Evolutionary conservation across 2,113 vertebrate genomes (phyloP), one percentile per base, ranked within the genome.

Genomic region (Potamarius usumacintae): DNA sequence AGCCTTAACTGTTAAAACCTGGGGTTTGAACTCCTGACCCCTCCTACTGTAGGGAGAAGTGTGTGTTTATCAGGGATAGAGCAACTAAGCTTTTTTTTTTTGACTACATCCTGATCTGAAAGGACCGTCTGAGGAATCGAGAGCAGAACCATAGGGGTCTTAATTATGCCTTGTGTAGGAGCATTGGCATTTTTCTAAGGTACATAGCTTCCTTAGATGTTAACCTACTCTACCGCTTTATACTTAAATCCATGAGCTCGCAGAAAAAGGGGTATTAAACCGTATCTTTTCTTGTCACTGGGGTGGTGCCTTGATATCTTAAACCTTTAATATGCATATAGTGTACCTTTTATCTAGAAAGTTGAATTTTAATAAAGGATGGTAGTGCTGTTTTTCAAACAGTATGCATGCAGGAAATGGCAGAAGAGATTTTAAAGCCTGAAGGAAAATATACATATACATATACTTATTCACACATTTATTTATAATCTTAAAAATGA

Each of bases 11-110:
- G 92, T 92, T 95, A 92, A 95, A 95, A 93, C 93, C 93, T 92
- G 90, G 90, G 88, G 90, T 78, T 90, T 95, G 94, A 95, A 96
- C 95, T 95, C 92, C 91, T 94, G 94, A 96, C 94, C 95, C 90
- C 90, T 92, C 92, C 94, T 94, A 91, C 92, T 95, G 94, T 93
- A 93, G 93, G 27, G 67, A 90, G 90, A 90, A 90, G 91, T 91
- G 86, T 83, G 92, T 94, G 94, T 93, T 94, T 93, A 92, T 94
- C 90, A 89, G 91, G 91, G 85, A 85, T 86, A 91, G 91, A 88
- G 91, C 60, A 60, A 12, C 58, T 52, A 52, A 58, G 52, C 62
- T 34, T 85, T 42, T 82, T 11, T 30, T 30, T 30, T 30, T 89
- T 80, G 58, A 76, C 81, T 82, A 42, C 65, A 55, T 86, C 65